Percentiles rank a stretch among this genome's conserved stretches.
Evolutionary conservation across 2,797 vertebrate genomes (phyloP).

Genomic region (Microcaecilia unicolor): DNA sequence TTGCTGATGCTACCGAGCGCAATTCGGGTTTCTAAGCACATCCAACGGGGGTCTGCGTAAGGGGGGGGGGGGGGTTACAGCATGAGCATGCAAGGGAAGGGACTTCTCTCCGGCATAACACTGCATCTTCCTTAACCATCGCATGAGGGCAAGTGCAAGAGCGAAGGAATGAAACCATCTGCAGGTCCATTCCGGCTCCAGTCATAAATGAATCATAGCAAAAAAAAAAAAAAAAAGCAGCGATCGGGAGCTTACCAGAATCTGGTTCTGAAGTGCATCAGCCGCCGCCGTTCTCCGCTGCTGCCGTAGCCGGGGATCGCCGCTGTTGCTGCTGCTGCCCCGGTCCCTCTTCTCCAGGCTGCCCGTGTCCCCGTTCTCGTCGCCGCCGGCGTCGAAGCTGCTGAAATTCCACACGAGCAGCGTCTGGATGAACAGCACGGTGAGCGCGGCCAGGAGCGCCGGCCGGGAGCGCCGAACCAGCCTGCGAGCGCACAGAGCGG

Average conservation of each 20-base stretch:
- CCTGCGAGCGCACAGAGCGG: constrained; percentile 68
- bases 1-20: too few relatives aligned
- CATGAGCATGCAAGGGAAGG: too few relatives aligned
- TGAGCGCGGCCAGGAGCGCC: constrained; percentile 78
- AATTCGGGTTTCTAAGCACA: too few relatives aligned
- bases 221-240: too few relatives aligned
- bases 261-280: constrained; percentile 28
- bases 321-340: constrained; percentile 48
- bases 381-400: constrained; percentile 79
- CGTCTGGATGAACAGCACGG: constrained; percentile 82
- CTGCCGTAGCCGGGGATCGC: constrained; percentile 50
- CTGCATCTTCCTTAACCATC: too few relatives aligned
- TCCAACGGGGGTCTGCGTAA: too few relatives aligned
- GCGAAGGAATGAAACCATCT: too few relatives aligned
- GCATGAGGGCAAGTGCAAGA: too few relatives aligned
- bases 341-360: constrained; percentile 63
- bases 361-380: constrained; percentile 59
- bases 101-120: too few relatives aligned
- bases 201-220: too few relatives aligned
- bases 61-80: too few relatives aligned
- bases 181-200: too few relatives aligned
- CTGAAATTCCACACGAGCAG: constrained; percentile 90
- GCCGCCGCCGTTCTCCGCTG: constrained; percentile 36
- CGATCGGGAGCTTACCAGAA: constrained; percentile 55
- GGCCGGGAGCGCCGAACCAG: constrained; percentile 81